Conservation (phyloP, 2,113 vertebrate species). For the Callopanchax toddi region DNA sequence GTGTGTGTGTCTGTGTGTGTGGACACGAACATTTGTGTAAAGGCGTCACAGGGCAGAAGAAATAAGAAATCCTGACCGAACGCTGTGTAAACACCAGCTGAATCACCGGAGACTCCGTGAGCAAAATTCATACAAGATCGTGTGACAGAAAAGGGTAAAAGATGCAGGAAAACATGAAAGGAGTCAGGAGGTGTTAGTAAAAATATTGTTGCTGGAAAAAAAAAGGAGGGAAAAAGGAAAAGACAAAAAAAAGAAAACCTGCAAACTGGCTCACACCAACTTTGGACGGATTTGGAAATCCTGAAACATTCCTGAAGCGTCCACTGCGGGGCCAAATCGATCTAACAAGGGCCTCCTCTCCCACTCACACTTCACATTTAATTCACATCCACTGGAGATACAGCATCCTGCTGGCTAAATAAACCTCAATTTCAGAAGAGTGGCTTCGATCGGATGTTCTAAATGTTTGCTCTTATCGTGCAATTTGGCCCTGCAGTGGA, state of each 20-base stretch:
- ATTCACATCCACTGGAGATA: constrained; percentile 21
- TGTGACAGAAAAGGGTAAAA: background rate
- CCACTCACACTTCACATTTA: constrained; percentile 3
- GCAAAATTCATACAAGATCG: constrained; percentile 35
- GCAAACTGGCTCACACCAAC: constrained; percentile 82
- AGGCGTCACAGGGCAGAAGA: constrained; percentile 6
- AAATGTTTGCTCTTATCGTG: constrained; percentile 39
- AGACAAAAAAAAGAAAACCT: constrained; percentile 46
- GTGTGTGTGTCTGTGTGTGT: constrained; percentile 3
- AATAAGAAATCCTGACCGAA: background rate
- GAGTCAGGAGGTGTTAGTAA: constrained; percentile 37
- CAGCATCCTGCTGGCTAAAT: background rate
- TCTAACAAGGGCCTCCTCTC: background rate
- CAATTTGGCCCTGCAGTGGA: constrained; percentile 60
- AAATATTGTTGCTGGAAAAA: background rate
- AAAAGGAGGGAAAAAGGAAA: constrained; percentile 1
- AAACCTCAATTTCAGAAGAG: constrained; percentile 20
- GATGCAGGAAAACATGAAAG: background rate
- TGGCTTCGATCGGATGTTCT: constrained; percentile 13
- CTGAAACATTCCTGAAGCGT: constrained; percentile 12
- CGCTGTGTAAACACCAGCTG: constrained; percentile 16
- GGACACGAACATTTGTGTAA: constrained; percentile 14
- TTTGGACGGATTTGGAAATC: constrained; percentile 39
- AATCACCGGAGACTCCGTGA: constrained; percentile 7
- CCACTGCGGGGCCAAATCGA: constrained; percentile 51